Evolutionary conservation across 2,888 invertebrate species (phyloP), one percentile per base, ranked within the genome.

Genomic region (Diarsia rubi): DNA sequence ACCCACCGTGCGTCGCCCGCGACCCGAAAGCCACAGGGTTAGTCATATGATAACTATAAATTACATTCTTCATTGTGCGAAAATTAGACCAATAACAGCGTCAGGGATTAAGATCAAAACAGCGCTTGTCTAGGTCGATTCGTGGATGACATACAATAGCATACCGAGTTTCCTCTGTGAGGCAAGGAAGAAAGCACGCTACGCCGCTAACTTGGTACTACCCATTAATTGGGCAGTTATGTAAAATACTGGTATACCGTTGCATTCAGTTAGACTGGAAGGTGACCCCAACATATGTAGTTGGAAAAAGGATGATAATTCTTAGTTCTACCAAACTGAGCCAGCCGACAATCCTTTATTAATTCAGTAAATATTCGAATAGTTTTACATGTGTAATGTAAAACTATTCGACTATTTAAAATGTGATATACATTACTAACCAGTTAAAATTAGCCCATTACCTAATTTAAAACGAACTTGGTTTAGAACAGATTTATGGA

Each of bases 11-110:
- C 54, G 81, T 24, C 76, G 62, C n/a, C 45, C 47, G 14, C 73
- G 90, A 31, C 74, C 79, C 12, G 94, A 94, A 12, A 90, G 66
- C 60, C 92, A 92, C 73, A 91, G 92, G 90, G 95, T 95, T 80
- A 76, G 89, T 66, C 14, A 27, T n/a, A 16, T 9, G 6, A 73
- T 31, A n/a, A 37, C 45, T 12, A n/a, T n/a, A 27, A 8, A 16
- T 42, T 14, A 42, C 14, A 62, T 62, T 42, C 14, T 42, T n/a
- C n/a, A 21, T 42, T 14, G n/a, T 37, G 14, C n/a, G 3, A 9
- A 27, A 57, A 16, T 27, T 3, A 57, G 57, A 16, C 19, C 16
- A 54, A 8, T 8, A 19, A 27, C 16, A 8, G 16, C 27, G 8
- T 16, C 27, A 57, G 3, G 9, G 9, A 57, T 57, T 3, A 27